phyloP scores from a whole-genome alignment of 2,113 vertebrate species.

The Psittacara wagleri region DNA sequence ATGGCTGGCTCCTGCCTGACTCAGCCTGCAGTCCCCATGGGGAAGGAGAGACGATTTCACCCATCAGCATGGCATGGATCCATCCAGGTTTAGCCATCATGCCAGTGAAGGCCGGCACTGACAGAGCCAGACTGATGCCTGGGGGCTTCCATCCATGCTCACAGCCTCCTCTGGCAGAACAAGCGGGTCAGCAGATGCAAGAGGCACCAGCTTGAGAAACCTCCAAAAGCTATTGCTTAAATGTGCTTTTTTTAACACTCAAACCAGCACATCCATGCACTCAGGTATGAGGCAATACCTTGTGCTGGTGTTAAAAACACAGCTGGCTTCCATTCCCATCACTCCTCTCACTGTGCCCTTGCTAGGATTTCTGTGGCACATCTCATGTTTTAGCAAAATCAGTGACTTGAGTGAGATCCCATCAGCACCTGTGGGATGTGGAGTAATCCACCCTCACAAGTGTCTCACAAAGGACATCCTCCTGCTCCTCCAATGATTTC shows the following conservation, averaged over 20 bases:
- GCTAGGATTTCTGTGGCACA: neutral
- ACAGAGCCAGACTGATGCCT: neutral
- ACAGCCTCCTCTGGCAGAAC: neutral
- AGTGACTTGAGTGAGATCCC: neutral
- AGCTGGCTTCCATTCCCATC: neutral
- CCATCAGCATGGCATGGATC: neutral
- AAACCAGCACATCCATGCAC: neutral
- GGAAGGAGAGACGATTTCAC: neutral
- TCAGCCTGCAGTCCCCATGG: neutral
- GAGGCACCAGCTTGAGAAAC: neutral
- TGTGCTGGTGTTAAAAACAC: rapidly evolving
- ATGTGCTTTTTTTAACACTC: neutral
- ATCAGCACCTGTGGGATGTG: neutral
- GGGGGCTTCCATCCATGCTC: neutral
- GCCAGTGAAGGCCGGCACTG: neutral
- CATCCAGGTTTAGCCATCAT: rapidly evolving
- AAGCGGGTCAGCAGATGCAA: neutral
- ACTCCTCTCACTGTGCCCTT: rapidly evolving
- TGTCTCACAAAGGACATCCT: neutral
- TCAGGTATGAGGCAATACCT: neutral
- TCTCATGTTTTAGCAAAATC: neutral
- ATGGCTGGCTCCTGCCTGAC: neutral
- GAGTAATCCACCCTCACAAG: neutral
- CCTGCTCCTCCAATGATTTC: neutral
- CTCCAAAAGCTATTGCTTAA: neutral